Percentiles rank a stretch among this genome's conserved stretches.
phyloP scores from a whole-genome alignment of 2,113 vertebrate species.

The Gallinago paraguaiae region DNA sequence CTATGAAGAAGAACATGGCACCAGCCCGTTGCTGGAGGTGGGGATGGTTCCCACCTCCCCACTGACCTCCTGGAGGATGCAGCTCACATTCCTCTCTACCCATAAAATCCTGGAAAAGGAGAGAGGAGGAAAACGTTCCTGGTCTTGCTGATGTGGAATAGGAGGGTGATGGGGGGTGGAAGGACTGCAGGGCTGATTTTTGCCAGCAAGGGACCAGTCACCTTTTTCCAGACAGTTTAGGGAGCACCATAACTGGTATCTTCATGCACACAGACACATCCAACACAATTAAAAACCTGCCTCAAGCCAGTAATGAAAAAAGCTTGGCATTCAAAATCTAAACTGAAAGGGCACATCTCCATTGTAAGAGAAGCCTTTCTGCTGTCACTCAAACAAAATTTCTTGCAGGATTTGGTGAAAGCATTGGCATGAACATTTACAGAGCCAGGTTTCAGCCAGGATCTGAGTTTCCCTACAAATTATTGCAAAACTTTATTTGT shows the following conservation, averaged over 20 bases:
- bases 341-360: neutral
- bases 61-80: neutral
- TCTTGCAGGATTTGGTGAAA: neutral
- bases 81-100: neutral
- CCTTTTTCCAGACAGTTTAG: neutral
- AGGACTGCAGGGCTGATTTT: neutral
- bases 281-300: neutral
- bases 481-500: neutral
- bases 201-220: neutral
- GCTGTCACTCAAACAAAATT: neutral
- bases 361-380: neutral
- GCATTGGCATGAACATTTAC: neutral
- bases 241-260: neutral
- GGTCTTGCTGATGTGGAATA: too few relatives aligned
- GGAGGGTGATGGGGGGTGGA: neutral
- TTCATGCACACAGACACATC: neutral
- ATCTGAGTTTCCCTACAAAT: neutral
- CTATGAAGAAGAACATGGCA: fast-evolving
- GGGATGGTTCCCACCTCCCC: neutral
- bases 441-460: neutral
- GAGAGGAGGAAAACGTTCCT: neutral
- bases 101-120: too few relatives aligned
- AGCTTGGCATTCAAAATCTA: neutral
- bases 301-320: neutral
- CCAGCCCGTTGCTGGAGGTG: neutral